Evolutionary conservation across 1,140 invertebrate species (phyloP).

Genomic region (Drosophila oshimai): DNA sequence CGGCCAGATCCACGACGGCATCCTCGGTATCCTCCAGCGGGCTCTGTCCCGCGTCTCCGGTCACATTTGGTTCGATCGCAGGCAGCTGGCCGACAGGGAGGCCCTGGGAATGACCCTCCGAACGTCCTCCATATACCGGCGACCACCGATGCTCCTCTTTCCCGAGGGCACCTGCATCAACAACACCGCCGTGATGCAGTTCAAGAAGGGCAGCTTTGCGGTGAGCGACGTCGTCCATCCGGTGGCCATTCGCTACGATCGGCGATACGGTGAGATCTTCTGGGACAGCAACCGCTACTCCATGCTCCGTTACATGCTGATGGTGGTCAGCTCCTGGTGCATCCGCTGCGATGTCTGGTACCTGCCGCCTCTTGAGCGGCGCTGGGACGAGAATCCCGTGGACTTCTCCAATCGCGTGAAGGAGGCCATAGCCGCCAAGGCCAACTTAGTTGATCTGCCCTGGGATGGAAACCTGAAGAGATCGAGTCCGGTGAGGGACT

Average conservation of each 20-base stretch:
- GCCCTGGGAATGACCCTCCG: conserved; percentile 12
- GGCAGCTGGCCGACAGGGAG: conserved; percentile 26
- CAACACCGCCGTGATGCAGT: conserved; percentile 68
- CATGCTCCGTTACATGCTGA: conserved; percentile 52
- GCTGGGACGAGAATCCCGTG: conserved; percentile 10
- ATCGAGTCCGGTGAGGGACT: conserved; percentile 36
- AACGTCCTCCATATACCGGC: neutral
- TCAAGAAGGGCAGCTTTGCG: conserved; percentile 59
- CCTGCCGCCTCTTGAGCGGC: conserved; percentile 16
- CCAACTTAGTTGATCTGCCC: conserved; percentile 40
- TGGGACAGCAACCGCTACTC: conserved; percentile 59
- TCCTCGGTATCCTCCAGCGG: conserved; percentile 47
- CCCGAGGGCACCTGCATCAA: conserved; percentile 67
- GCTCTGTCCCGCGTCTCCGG: conserved; percentile 40
- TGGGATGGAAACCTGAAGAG: conserved; percentile 66
- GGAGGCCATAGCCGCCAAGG: conserved; percentile 40
- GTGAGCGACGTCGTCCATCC: conserved; percentile 54
- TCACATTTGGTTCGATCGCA: conserved; percentile 62
- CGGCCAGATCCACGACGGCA: conserved; percentile 53
- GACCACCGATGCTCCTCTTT: conserved; percentile 51
- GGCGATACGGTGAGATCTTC: conserved; percentile 50
- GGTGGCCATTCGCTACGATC: conserved; percentile 52
- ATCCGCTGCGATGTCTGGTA: conserved; percentile 60
- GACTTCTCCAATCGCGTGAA: conserved; percentile 54
- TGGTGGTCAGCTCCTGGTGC: conserved; percentile 54